Percentiles rank a stretch among this genome's conserved stretches.
These are phyloP conservation scores for Oncorhynchus nerka DNA, from an alignment of 2,113 vertebrate species.

Conservation along the genomic window DNA sequence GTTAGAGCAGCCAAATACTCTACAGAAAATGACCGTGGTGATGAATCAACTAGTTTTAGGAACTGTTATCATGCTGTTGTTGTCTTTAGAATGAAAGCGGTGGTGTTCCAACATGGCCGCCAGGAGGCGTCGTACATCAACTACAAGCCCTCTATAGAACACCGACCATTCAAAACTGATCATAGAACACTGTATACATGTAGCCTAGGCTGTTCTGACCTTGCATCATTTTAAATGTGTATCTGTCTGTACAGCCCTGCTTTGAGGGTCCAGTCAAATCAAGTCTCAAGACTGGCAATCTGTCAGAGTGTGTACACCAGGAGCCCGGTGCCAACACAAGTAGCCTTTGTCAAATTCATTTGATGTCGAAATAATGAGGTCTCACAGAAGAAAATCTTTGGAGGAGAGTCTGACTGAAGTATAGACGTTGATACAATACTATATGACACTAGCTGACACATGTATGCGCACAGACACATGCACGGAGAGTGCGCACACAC, in stretches of 20 bases:
- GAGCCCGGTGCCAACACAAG: slow-evolving; percentile 40
- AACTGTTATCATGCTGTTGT: no score
- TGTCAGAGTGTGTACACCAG: slow-evolving; percentile 23
- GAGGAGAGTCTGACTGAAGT: slow-evolving; percentile 26
- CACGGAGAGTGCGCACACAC: background rate
- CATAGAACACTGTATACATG: background rate
- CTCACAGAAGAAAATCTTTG: slow-evolving; percentile 35
- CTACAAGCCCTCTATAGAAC: no score
- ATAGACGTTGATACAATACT: slow-evolving; percentile 4
- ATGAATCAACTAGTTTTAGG: no score
- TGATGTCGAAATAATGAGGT: slow-evolving; percentile 55
- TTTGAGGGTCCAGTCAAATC: slow-evolving; percentile 17
- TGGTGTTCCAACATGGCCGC: no score
- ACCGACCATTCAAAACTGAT: no score
- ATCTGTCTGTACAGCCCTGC: slow-evolving; percentile 24
- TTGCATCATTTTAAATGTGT: background rate
- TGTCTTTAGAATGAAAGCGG: no score
- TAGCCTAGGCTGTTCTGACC: background rate
- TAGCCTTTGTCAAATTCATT: slow-evolving; percentile 35
- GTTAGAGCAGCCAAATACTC: no score
- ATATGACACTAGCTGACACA: background rate
- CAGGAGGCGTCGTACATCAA: no score
- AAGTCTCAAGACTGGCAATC: slow-evolving; percentile 15
- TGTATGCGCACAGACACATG: background rate
- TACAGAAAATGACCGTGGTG: no score